Conservation (phyloP, 2,113 vertebrate genomes). For the Lota lota region DNA sequence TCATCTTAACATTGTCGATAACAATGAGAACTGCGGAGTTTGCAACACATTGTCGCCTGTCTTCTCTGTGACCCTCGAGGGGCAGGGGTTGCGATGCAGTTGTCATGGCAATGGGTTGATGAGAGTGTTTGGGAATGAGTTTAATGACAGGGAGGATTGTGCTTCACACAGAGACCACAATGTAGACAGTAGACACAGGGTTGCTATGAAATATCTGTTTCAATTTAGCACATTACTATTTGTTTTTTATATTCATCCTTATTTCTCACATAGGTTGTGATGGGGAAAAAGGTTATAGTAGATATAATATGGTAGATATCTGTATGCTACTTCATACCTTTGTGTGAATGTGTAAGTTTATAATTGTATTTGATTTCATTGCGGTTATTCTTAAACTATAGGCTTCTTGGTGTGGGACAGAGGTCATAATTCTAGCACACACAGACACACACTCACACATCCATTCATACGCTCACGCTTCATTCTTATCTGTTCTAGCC, state of each 20-base stretch:
- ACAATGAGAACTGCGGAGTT: too few relatives aligned
- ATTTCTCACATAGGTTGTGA: too few relatives aligned
- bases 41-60: neutral
- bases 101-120: constrained; percentile 45
- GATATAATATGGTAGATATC: too few relatives aligned
- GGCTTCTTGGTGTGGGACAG: too few relatives aligned
- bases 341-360: neutral
- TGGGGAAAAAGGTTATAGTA: too few relatives aligned
- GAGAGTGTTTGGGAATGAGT: constrained; percentile 22
- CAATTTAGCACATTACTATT: neutral
- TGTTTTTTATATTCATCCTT: too few relatives aligned
- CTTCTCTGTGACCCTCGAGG: constrained; percentile 18
- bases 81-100: constrained; percentile 23
- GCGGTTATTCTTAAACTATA: neutral
- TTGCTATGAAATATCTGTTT: constrained; percentile 15
- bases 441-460: constrained; percentile 12
- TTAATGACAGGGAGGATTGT: constrained; percentile 25
- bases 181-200: constrained; percentile 13
- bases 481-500: constrained; percentile 49
- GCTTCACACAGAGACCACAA: too few relatives aligned
- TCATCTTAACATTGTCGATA: too few relatives aligned
- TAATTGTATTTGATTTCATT: neutral
- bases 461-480: constrained; percentile 13
- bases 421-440: neutral
- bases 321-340: too few relatives aligned